Evolutionary conservation across 2,113 vertebrate genomes (phyloP).

Genomic region (Clarias batrachus): DNA sequence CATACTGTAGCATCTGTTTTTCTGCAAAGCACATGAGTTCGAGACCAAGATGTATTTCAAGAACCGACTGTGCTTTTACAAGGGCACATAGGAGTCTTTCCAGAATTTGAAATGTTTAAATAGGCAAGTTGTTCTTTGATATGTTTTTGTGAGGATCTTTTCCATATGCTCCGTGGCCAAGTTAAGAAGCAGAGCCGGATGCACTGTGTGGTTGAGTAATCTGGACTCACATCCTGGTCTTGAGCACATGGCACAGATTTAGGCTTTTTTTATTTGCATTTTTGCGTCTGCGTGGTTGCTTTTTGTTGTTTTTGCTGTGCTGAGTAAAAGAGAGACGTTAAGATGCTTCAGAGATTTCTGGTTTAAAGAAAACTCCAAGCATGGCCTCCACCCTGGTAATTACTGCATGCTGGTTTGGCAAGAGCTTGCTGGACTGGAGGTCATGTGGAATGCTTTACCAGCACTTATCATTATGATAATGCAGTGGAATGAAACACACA

Average conservation of each 20-base stretch:
- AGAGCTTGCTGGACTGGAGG: slow-evolving; percentile 41
- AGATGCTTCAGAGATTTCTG: slow-evolving; percentile 39
- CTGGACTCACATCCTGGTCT: neutral
- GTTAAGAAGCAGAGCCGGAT: neutral
- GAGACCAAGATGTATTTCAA: slow-evolving; percentile 12
- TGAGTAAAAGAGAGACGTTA: slow-evolving; percentile 30
- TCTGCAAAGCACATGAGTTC: neutral
- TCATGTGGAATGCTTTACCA: slow-evolving; percentile 43
- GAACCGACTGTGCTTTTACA: slow-evolving; percentile 30
- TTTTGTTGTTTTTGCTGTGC: slow-evolving; percentile 42
- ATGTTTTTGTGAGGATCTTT: slow-evolving; percentile 17
- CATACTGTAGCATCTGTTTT: slow-evolving; percentile 23
- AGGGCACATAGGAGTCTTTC: neutral
- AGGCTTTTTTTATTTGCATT: slow-evolving; percentile 17
- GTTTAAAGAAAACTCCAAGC: slow-evolving; percentile 15
- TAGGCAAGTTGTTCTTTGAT: slow-evolving; percentile 29
- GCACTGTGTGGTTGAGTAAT: slow-evolving; percentile 24
- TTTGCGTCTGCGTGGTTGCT: slow-evolving; percentile 2
- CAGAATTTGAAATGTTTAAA: slow-evolving; percentile 27
- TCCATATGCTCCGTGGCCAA: slow-evolving; percentile 27
- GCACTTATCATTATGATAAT: slow-evolving; percentile 46
- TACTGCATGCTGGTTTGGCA: slow-evolving; percentile 46
- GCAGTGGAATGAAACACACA: slow-evolving; percentile 40
- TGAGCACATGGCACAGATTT: slow-evolving; percentile 32
- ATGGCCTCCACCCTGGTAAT: slow-evolving; percentile 50